phyloP scores from a whole-genome alignment of 2,797 vertebrate species.

The Danionella dracula region DNA sequence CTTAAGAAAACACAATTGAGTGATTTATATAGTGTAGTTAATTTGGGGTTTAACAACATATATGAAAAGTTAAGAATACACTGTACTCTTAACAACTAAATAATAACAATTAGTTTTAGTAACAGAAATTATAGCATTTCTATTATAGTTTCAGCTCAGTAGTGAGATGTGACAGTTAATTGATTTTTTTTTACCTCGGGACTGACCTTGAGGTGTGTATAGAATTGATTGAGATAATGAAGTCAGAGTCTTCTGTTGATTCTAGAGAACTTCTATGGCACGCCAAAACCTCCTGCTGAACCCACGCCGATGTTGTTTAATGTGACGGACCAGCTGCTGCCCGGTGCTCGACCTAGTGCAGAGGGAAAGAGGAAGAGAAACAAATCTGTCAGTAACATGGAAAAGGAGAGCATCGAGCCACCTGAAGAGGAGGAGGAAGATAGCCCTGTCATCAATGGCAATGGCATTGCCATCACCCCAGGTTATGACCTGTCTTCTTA shows the following conservation, averaged over 20 bases:
- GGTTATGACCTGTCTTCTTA: constrained; percentile 64
- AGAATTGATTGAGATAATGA: too few species aligned
- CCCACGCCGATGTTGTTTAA: constrained; percentile 93
- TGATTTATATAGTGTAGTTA: too few species aligned
- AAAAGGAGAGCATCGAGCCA: constrained; percentile 92
- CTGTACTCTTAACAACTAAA: too few species aligned
- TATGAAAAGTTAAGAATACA: too few species aligned
- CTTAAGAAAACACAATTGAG: too few species aligned
- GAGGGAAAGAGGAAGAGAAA: constrained; percentile 98
- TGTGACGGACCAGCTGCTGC: constrained; percentile 96
- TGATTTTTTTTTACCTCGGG: too few species aligned
- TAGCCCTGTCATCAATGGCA: constrained; percentile 90
- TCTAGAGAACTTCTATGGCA: constrained; percentile 98
- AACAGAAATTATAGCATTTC: too few species aligned
- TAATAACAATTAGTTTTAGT: too few species aligned
- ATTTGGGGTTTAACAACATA: too few species aligned
- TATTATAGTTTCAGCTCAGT: too few species aligned
- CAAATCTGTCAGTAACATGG: constrained; percentile 99
- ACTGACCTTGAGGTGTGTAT: too few species aligned
- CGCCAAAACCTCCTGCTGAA: constrained; percentile 96
- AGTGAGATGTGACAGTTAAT: too few species aligned
- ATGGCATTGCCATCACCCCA: constrained; percentile 89
- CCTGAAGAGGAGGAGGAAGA: constrained; percentile 87
- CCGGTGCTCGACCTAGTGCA: constrained; percentile 92
- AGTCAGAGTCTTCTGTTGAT: background rate